A percentile compares a stretch with the other conserved stretches of the same genome.
Conservation (phyloP, 2,113 vertebrate species). For the Lagopus leucura region DNA sequence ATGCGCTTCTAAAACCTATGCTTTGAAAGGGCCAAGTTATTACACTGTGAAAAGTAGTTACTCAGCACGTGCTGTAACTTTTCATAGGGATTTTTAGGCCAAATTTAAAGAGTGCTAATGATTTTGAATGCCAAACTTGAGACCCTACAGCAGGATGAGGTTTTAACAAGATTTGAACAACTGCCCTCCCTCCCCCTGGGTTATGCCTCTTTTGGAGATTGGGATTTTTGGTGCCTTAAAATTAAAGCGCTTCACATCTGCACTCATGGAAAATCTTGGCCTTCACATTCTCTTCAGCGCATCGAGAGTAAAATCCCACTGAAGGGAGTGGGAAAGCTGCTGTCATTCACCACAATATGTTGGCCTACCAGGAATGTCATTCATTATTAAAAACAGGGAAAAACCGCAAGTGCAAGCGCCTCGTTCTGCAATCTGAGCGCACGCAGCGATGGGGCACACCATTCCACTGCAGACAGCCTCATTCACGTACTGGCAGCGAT, state of each 20-base stretch:
- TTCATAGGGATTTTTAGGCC: constrained; percentile 53
- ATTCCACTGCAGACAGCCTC: background rate
- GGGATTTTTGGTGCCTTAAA: constrained; percentile 18
- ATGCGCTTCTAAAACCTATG: constrained; percentile 45
- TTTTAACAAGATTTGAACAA: constrained; percentile 50
- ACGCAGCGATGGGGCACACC: rapidly evolving
- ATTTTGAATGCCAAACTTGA: constrained; percentile 57
- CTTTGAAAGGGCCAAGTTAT: constrained; percentile 57
- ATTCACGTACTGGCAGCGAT: background rate
- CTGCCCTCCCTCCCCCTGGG: background rate
- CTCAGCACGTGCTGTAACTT: constrained; percentile 62
- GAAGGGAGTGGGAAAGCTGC: background rate
- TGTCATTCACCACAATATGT: background rate
- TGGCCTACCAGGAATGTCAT: background rate
- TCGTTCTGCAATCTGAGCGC: background rate
- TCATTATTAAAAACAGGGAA: background rate
- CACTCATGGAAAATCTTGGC: background rate
- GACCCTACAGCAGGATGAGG: constrained; percentile 54
- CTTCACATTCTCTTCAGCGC: background rate
- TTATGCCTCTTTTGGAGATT: background rate
- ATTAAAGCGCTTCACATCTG: background rate
- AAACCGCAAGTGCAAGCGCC: background rate
- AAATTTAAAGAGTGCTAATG: constrained; percentile 65
- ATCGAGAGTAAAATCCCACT: background rate
- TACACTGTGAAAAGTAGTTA: constrained; percentile 65